Base-by-base conservation (phyloP, 2,888 invertebrate species). In the Agrochola litura region DNA sequence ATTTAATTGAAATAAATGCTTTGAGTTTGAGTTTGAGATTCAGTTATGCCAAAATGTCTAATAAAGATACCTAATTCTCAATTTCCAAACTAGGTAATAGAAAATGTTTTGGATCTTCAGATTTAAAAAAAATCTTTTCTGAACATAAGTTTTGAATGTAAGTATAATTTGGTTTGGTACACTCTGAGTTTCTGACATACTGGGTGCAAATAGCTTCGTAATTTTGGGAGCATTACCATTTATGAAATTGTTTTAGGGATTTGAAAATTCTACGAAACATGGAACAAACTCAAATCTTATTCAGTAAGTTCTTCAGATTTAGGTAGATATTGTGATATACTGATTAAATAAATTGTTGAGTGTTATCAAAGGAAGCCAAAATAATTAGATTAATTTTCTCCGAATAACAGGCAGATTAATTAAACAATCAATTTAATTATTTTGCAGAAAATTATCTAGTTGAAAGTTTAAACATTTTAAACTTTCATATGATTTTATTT, bases 311-410 rank as follows among this genome's bases (percentile, higher is more conserved):
- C 16, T 77, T 25, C 6, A 61, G 19, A 56, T 64, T 71, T 41
- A 14, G 6, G 14, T 14, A 58, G 19, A 43, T 61, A 25, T 37
- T 58, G 9, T n/a, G 30, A n/a, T 19, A n/a, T 52, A 19, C 14
- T 30, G 14, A 64, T 81, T 30, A 80, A 41, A 1, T 58, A 65
- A 79, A 72, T 81, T 30, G 41, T 67, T 54, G 49, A 14, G n/a
- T 67, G 22, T 67, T 63, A 49, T 76, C 66, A 82, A 76, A 67
- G 41, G 41, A 61, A 67, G 9, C 46, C 16, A 30, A 66, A 30
- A 56, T 66, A 66, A 75, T 76, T 67, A 4, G 8, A 66, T 76
- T 43, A 60, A 82, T 76, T 67, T 63, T 67, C 66, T 56, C 5
- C 10, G 56, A 37, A 43, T 25, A 30, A 76, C 16, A 61, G 52